Percentiles rank a stretch among this genome's conserved stretches.
These are phyloP conservation scores for Protobothrops flavoviridis DNA, from an alignment of 2,113 vertebrate species.

Conservation along the genomic window DNA sequence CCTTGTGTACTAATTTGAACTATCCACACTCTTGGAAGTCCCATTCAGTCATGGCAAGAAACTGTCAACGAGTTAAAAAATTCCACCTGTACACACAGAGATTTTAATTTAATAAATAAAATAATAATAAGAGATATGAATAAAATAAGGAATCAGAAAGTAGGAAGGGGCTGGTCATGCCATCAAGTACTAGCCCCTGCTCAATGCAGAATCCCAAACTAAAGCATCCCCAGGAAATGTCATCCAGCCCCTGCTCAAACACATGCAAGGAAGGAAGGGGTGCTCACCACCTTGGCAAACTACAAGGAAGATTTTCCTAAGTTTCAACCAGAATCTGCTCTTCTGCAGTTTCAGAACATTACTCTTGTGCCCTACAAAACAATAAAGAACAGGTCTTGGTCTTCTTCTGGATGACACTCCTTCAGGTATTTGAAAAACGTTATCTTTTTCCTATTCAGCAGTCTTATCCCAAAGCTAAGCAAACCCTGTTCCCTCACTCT, in stretches of 20 bases:
- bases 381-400: too few species aligned
- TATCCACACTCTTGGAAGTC: not conserved
- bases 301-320: not conserved
- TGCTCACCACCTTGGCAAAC: not conserved
- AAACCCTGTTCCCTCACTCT: too few species aligned
- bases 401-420: too few species aligned
- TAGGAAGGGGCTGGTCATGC: too few species aligned
- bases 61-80: not conserved
- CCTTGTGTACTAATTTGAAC: not conserved
- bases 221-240: not conserved
- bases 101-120: too few species aligned
- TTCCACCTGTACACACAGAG: not conserved
- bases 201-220: not conserved
- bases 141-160: too few species aligned
- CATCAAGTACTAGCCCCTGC: too few species aligned
- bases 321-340: not conserved
- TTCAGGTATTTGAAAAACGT: too few species aligned
- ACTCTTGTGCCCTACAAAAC: too few species aligned
- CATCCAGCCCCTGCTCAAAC: not conserved
- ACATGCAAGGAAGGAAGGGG: not conserved
- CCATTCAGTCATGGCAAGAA: not conserved
- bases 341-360: not conserved
- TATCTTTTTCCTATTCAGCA: too few species aligned
- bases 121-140: too few species aligned
- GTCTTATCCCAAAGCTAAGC: too few species aligned